A percentile compares a stretch with the other conserved stretches of the same genome.
These are phyloP conservation scores for Antedon mediterranea DNA, from an alignment of 53 echinoderm and acorn worm species.

Conservation along the genomic window DNA sequence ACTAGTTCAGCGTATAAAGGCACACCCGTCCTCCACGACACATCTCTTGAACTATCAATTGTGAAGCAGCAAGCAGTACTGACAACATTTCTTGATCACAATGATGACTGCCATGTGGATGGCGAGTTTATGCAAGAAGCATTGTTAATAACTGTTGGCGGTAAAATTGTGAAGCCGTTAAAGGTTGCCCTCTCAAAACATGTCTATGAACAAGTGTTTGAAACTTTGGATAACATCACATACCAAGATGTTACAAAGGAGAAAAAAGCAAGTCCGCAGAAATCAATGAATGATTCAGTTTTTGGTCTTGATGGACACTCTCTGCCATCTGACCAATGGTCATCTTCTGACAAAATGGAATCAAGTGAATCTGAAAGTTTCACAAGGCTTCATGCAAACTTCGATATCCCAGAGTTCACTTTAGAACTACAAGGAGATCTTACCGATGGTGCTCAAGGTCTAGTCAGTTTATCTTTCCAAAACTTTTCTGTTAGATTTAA, in stretches of 20 bases:
- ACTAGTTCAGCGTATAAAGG: constrained; percentile 34
- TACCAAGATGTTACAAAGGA: constrained; percentile 27
- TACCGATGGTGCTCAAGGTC: constrained; percentile 82
- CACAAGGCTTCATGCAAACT: constrained; percentile 63
- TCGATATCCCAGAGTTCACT: constrained; percentile 71
- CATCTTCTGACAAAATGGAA: background rate
- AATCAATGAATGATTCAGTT: background rate
- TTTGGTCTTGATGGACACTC: constrained; percentile 1
- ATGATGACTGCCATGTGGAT: constrained; percentile 36
- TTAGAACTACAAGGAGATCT: constrained; percentile 71
- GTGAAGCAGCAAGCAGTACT: constrained; percentile 39
- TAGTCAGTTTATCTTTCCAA: constrained; percentile 61
- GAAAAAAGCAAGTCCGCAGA: constrained; percentile 10
- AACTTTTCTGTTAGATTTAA: constrained; percentile 81
- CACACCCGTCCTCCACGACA: constrained; percentile 74
- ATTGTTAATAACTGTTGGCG: constrained; percentile 26
- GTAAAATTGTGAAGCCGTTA: constrained; percentile 60
- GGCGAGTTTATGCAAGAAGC: constrained; percentile 17
- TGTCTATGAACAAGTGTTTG: constrained; percentile 81
- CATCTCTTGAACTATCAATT: constrained; percentile 60
- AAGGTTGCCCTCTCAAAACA: constrained; percentile 82
- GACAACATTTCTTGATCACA: constrained; percentile 11
- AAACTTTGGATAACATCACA: constrained; percentile 88
- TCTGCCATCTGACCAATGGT: background rate
- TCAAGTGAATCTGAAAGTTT: constrained; percentile 9